A percentile compares a stretch with the other conserved stretches of the same genome.
Evolutionary conservation across 2,113 vertebrate genomes (phyloP).

Genomic region (Podilymbus podiceps): DNA sequence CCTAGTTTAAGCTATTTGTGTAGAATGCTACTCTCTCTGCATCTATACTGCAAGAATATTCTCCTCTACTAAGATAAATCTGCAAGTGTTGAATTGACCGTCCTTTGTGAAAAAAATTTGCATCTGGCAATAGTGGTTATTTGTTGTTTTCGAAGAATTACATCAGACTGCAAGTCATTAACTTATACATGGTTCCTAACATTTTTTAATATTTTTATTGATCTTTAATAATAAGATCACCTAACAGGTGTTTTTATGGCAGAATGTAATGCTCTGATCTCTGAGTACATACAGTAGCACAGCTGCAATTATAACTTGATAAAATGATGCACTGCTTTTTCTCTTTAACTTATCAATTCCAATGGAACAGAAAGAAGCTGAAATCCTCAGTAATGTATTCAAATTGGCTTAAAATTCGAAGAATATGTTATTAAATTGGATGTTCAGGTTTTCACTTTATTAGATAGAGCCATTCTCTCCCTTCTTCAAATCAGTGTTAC

Average conservation of each 20-base stretch:
- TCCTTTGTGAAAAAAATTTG: not conserved
- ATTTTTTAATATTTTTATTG: not conserved
- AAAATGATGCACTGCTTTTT: not conserved
- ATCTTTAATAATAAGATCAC: not conserved
- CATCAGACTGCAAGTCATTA: not conserved
- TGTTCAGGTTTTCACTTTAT: not conserved
- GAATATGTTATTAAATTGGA: not conserved
- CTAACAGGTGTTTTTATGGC: not conserved
- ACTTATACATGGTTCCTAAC: not conserved
- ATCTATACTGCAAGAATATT: not conserved
- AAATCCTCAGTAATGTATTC: not conserved
- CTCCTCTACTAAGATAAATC: not conserved
- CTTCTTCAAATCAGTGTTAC: not conserved
- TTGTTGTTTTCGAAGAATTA: not conserved
- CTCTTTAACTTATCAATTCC: not conserved
- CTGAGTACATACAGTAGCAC: not conserved
- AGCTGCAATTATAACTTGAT: not conserved
- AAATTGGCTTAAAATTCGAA: not conserved
- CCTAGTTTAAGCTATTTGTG: not conserved
- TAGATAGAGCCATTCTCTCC: not conserved
- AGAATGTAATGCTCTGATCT: not conserved
- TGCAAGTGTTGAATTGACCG: not conserved
- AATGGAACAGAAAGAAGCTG: not conserved
- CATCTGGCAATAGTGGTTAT: not conserved
- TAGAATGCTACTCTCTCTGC: not conserved